A percentile compares a stretch with the other conserved stretches of the same genome.
Conservation (phyloP, 2,113 vertebrate species). For the Tyrannus savana region DNA sequence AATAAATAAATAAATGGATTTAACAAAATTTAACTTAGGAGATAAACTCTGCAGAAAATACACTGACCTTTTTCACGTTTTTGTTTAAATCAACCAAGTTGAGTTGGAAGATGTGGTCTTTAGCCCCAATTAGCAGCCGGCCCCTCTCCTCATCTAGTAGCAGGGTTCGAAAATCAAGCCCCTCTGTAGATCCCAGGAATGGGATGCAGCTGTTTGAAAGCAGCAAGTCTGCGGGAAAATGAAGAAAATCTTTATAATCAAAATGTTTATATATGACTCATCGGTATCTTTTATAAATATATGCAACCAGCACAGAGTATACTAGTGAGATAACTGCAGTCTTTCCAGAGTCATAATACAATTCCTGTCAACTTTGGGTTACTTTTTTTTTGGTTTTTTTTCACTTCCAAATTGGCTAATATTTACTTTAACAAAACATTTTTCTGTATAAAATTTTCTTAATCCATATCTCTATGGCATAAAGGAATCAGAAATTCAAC, state of each 20-base stretch:
- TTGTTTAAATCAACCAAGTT: constrained; percentile 88
- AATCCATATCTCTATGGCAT: not conserved
- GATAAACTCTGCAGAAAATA: constrained; percentile 6
- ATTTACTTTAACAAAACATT: not conserved
- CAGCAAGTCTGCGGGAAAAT: constrained; percentile 83
- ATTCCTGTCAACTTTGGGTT: not conserved
- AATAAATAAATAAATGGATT: not conserved
- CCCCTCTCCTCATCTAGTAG: constrained; percentile 94
- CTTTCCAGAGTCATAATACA: not conserved
- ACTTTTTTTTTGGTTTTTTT: not conserved
- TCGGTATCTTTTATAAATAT: constrained; percentile 49
- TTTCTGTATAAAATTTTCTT: not conserved
- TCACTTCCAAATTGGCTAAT: not conserved
- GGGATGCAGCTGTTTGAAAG: constrained; percentile 88
- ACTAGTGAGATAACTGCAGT: not conserved
- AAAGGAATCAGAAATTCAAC: not conserved
- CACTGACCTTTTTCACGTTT: constrained; percentile 87
- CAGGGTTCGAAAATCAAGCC: constrained; percentile 90
- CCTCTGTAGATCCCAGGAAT: constrained; percentile 86
- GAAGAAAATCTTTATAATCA: constrained; percentile 51
- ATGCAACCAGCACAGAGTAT: not conserved
- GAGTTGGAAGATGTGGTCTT: constrained; percentile 92
- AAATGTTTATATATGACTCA: constrained; percentile 54
- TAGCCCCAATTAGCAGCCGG: constrained; percentile 87
- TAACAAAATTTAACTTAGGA: not conserved